phyloP scores from a whole-genome alignment of 2,113 vertebrate genomes.

The Passer domesticus region DNA sequence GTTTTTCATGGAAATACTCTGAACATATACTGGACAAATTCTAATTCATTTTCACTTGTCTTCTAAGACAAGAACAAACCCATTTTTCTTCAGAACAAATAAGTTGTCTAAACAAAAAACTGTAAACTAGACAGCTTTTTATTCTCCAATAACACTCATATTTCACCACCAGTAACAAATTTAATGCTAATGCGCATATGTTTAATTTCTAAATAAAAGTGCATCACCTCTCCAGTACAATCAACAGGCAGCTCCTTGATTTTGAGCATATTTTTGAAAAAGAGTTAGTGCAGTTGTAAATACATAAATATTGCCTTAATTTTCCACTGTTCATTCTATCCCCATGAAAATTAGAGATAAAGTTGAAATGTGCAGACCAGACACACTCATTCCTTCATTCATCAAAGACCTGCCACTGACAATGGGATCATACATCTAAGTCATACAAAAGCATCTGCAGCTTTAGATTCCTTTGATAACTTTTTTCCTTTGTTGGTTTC shows the following conservation, averaged over 20 bases:
- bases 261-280: neutral
- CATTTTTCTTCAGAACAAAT: neutral
- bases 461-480: neutral
- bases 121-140: neutral
- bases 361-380: neutral
- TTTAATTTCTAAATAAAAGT: conserved; percentile 9
- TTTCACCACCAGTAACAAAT: neutral
- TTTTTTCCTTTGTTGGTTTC: neutral
- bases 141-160: neutral
- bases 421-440: neutral
- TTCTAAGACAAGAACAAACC: neutral
- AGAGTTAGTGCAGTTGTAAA: neutral
- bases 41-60: neutral
- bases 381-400: neutral
- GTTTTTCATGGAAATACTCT: neutral
- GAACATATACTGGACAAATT: neutral
- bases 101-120: neutral
- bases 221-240: neutral
- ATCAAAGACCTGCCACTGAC: neutral
- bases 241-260: neutral
- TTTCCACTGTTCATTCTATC: neutral
- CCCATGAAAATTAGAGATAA: neutral
- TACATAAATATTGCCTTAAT: neutral
- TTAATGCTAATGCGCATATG: neutral
- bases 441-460: neutral